phyloP scores from a whole-genome alignment of 92 coral and sea anemone species.

The Actinostola sp. region DNA sequence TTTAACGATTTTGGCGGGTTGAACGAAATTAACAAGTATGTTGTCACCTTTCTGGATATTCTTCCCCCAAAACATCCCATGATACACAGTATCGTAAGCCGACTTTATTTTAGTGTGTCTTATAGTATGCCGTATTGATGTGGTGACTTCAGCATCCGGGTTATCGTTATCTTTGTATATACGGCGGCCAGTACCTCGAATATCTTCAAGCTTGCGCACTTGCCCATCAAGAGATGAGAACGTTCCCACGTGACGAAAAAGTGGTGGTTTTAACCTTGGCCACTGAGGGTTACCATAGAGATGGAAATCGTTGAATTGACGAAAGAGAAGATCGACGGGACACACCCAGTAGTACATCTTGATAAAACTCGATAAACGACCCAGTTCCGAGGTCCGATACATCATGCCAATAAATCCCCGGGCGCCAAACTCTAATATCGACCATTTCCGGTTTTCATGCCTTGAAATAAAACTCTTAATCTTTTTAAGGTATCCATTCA shows the following conservation, averaged over 20 bases:
- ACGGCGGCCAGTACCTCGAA: constrained; percentile 21
- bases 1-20: constrained; percentile 33
- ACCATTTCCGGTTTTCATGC: constrained; percentile 54
- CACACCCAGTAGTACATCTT: constrained; percentile 78
- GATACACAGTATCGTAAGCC: constrained; percentile 36
- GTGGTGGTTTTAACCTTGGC: constrained; percentile 62
- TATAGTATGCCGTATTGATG: constrained; percentile 34
- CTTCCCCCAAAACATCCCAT: constrained; percentile 70
- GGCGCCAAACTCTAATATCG: constrained; percentile 77
- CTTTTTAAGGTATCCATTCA: constrained; percentile 45
- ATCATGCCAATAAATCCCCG: constrained; percentile 85
- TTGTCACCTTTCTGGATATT: constrained; percentile 43
- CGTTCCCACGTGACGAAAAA: constrained; percentile 70
- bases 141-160: constrained; percentile 56
- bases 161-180: constrained; percentile 54
- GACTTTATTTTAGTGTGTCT: constrained; percentile 32
- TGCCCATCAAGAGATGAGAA: constrained; percentile 73
- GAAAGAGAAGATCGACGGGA: constrained; percentile 72
- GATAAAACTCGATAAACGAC: constrained; percentile 59
- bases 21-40: constrained; percentile 41
- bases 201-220: constrained; percentile 57
- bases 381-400: constrained; percentile 53
- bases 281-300: constrained; percentile 66
- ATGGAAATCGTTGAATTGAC: constrained; percentile 75
- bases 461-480: constrained; percentile 57